Evolutionary conservation across 2,113 vertebrate genomes (phyloP).

Genomic region (Saguinus imperator): DNA sequence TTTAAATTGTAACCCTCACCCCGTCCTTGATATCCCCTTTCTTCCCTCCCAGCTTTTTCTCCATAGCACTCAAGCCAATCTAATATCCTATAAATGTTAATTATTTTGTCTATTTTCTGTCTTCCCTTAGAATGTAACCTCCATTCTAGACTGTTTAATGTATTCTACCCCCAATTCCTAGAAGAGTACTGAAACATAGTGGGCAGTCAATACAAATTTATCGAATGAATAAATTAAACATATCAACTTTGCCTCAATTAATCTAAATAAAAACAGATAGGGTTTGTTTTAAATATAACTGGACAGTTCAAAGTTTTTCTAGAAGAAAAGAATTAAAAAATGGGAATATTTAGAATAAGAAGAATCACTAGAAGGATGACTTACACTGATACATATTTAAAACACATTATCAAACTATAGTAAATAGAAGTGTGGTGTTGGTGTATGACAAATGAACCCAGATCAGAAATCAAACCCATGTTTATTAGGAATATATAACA

Average conservation of each 20-base stretch:
- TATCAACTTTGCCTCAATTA: neutral
- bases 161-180: neutral
- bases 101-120: neutral
- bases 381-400: constrained; percentile 4
- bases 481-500: neutral
- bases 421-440: neutral
- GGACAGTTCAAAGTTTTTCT: constrained; percentile 11
- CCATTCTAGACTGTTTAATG: neutral
- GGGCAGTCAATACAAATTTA: neutral
- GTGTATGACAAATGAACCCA: neutral
- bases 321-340: constrained; percentile 13
- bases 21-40: neutral
- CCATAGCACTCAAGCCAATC: neutral
- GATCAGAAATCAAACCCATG: neutral
- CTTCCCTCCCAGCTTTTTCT: neutral
- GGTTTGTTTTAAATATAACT: neutral
- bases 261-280: constrained; percentile 24
- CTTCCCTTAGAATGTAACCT: neutral
- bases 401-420: neutral
- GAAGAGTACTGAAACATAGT: neutral
- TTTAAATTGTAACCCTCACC: neutral
- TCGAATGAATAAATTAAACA: neutral
- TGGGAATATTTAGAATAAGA: constrained; percentile 22
- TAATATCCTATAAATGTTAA: neutral
- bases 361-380: neutral